Conservation (phyloP, 2,888 invertebrate species). For the Leucoma salicis region DNA sequence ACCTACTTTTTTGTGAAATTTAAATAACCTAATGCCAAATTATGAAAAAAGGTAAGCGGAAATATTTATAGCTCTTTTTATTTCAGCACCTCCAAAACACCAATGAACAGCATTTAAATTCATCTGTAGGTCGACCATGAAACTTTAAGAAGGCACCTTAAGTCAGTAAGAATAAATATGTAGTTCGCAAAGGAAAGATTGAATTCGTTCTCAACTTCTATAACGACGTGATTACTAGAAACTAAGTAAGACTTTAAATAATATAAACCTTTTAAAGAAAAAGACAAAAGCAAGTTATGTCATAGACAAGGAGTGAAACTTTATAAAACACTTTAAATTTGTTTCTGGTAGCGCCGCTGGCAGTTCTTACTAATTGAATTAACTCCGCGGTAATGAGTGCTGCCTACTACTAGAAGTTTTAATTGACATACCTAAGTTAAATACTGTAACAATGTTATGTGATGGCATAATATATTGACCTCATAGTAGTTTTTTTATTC, state of each 20-base stretch:
- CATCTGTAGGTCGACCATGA: conserved; percentile 31
- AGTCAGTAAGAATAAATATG: conserved; percentile 41
- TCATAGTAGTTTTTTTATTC: too few relatives aligned
- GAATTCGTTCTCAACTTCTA: conserved; percentile 49
- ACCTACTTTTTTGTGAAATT: too few relatives aligned
- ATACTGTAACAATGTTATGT: background rate
- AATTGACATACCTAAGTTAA: conserved; percentile 18
- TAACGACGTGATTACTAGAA: conserved; percentile 47
- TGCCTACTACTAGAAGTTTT: conserved; percentile 17
- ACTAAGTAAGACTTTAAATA: conserved; percentile 49
- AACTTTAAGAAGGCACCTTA: conserved; percentile 34
- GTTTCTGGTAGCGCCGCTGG: conserved; percentile 36
- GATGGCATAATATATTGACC: background rate
- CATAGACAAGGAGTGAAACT: conserved; percentile 48
- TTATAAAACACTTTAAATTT: conserved; percentile 51
- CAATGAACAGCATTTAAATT: conserved; percentile 34
- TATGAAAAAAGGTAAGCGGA: too few relatives aligned
- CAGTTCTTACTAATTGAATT: conserved; percentile 31
- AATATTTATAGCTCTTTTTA: conserved; percentile 20
- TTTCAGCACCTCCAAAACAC: conserved; percentile 22
- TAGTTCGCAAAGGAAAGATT: conserved; percentile 45
- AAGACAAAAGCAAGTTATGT: conserved; percentile 39
- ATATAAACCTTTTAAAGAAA: conserved; percentile 46
- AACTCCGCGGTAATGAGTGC: conserved; percentile 22
- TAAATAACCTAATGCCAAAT: too few relatives aligned